A percentile compares a stretch with the other conserved stretches of the same genome.
Conservation (phyloP, 2,797 vertebrate species). For the Petrocephalus sullivani region DNA sequence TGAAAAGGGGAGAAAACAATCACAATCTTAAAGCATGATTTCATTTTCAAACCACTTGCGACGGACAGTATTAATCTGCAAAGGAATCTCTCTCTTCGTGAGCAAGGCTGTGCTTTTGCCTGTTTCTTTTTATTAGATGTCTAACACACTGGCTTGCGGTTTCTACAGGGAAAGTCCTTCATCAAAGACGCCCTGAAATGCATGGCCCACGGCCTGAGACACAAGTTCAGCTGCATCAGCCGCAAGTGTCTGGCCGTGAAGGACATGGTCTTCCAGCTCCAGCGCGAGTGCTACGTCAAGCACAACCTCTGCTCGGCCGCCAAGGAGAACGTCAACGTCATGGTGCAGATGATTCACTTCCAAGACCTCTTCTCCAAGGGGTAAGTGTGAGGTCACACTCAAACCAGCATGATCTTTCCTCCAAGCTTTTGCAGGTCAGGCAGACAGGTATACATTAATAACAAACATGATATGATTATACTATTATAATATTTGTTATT, state of each 20-base stretch:
- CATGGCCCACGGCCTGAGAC: conserved; percentile 84
- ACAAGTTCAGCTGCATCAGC: conserved; percentile 91
- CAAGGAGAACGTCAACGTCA: conserved; percentile 78
- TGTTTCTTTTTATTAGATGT: neutral
- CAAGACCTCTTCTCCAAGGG: conserved; percentile 86
- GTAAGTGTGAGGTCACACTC: conserved; percentile 59
- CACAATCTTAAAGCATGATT: neutral
- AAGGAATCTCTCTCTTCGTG: neutral
- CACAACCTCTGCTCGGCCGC: conserved; percentile 84
- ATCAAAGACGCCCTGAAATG: conserved; percentile 91
- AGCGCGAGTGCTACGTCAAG: conserved; percentile 88
- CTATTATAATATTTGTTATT: neutral
- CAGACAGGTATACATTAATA: neutral
- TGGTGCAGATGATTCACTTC: conserved; percentile 91
- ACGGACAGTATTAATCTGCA: neutral
- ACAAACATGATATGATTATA: neutral
- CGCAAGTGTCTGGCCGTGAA: conserved; percentile 85
- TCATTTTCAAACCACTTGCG: neutral
- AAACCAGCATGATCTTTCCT: neutral
- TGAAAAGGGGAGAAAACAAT: neutral
- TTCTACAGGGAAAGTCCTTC: conserved; percentile 82
- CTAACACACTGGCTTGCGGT: neutral
- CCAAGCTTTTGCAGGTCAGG: neutral
- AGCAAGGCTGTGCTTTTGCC: neutral
- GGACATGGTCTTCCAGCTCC: conserved; percentile 87